A percentile compares a stretch with the other conserved stretches of the same genome.
Evolutionary conservation across 2,888 invertebrate species (phyloP).

Genomic region (Thera obeliscata): DNA sequence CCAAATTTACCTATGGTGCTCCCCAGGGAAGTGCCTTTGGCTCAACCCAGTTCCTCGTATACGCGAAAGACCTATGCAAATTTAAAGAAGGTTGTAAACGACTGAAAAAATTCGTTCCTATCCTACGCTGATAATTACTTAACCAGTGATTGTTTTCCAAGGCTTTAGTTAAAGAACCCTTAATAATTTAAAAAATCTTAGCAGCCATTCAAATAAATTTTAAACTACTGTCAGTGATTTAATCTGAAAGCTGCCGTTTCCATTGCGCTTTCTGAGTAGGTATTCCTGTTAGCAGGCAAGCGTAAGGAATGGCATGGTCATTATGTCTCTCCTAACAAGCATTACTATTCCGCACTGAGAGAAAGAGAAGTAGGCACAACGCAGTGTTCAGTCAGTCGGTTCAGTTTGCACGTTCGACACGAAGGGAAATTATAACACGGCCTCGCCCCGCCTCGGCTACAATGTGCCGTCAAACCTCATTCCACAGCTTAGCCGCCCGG

Average conservation of each 20-base stretch:
- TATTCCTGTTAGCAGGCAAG: slow-evolving; percentile 11
- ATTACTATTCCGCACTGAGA: slow-evolving; percentile 67
- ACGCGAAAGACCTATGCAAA: not conserved
- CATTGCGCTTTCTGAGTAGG: not conserved
- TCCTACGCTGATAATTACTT: no score
- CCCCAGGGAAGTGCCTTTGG: not conserved
- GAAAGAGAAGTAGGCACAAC: slow-evolving; percentile 77
- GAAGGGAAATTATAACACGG: slow-evolving; percentile 83
- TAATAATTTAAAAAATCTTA: not conserved
- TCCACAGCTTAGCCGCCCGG: slow-evolving; percentile 82
- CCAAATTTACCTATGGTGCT: not conserved
- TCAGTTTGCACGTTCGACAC: slow-evolving; percentile 80
- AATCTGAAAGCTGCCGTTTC: not conserved
- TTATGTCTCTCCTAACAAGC: slow-evolving; percentile 57
- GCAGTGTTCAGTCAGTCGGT: slow-evolving; percentile 68
- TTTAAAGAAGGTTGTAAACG: not conserved
- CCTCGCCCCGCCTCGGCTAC: slow-evolving; percentile 83
- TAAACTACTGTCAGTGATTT: not conserved
- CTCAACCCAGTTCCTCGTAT: not conserved
- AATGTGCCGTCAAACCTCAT: slow-evolving; percentile 84
- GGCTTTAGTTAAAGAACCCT: not conserved
- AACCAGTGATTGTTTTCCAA: not conserved
- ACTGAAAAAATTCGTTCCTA: no score
- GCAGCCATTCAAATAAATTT: not conserved
- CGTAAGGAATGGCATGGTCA: slow-evolving; percentile 35